Base-by-base conservation (phyloP, 2,113 vertebrate species). In the Anseranas semipalmata region DNA sequence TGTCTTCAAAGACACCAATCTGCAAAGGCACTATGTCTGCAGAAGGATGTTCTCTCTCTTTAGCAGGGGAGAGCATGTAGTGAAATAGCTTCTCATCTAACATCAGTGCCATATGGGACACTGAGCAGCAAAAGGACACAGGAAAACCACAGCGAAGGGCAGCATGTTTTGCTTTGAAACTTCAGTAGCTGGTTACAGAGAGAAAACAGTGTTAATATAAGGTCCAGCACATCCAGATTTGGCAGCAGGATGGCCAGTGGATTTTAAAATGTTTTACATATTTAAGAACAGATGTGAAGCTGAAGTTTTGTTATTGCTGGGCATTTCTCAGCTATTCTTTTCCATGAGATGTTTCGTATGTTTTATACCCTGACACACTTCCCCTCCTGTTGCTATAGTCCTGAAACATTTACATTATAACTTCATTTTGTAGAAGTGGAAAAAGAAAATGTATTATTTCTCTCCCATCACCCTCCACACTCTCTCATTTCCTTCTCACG, bases 311-410 rank as follows among this genome's bases (percentile, higher is more conserved):
- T 90, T 94, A 52, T 74, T 87, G 39, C 45, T 88, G 50, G 46
- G 50, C 37, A 80, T 88, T 93, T 96, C 63, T 93, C n/a, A 91
- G 37, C 39, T 80, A 19, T 86, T 83, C 63, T 77, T 96, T 97
- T 68, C 45, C 87, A 74, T 39, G 37, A 96, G 32, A 66, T 2
- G 24, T 89, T 96, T 85, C 8, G 15, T 71, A 19, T 24, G 19
- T 52, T 86, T 89, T 85, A 75, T 43, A 82, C 5, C 6, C 10
- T 56, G 55, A 16, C 27, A 30, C 10, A 55, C 17, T 80, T 84
- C 32, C 32, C 22, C 15, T 92, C 20, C 22, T 22, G 43, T 39
- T 43, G 15, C 77, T 89, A 5, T 9, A 52, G 43, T 33, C 22
- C 30, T 85, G 56, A 95, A 81, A 55, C 35, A 21, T 81, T 91